Conservation (phyloP, 2,113 vertebrate species). For the Sinosuthora webbiana region DNA sequence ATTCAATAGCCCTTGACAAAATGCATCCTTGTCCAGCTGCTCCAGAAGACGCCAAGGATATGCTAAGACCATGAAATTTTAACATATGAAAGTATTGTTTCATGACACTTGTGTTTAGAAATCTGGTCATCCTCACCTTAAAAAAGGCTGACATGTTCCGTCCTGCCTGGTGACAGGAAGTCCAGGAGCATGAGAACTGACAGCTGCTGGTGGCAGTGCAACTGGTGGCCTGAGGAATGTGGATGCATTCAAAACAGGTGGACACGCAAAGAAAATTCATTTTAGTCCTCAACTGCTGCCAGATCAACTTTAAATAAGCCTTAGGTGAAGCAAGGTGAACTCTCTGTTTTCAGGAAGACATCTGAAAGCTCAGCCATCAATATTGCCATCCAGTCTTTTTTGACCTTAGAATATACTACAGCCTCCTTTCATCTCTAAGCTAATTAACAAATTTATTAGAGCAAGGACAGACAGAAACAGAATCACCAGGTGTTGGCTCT, state of each 20-base stretch:
- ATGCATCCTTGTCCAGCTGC: not conserved
- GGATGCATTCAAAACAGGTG: not conserved
- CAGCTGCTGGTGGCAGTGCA: not conserved
- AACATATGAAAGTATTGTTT: not conserved
- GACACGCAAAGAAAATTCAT: not conserved
- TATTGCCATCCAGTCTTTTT: not conserved
- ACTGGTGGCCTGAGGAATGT: not conserved
- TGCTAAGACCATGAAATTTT: not conserved
- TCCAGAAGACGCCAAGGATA: not conserved
- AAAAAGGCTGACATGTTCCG: not conserved
- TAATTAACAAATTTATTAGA: not conserved
- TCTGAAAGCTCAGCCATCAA: not conserved
- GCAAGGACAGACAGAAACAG: not conserved
- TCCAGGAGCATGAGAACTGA: not conserved
- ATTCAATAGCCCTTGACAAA: not conserved
- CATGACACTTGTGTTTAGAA: not conserved
- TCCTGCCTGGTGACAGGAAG: not conserved
- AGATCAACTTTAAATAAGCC: not conserved
- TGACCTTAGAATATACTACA: not conserved
- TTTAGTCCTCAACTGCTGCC: not conserved
- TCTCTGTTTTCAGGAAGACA: not conserved
- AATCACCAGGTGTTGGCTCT: not conserved
- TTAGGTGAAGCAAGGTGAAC: not conserved
- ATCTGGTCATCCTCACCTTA: not conserved
- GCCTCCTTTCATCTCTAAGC: not conserved